Percentiles rank a stretch among this genome's conserved stretches.
Evolutionary conservation across 2,797 vertebrate species (phyloP).

Genomic region (Chaunax sp.): DNA sequence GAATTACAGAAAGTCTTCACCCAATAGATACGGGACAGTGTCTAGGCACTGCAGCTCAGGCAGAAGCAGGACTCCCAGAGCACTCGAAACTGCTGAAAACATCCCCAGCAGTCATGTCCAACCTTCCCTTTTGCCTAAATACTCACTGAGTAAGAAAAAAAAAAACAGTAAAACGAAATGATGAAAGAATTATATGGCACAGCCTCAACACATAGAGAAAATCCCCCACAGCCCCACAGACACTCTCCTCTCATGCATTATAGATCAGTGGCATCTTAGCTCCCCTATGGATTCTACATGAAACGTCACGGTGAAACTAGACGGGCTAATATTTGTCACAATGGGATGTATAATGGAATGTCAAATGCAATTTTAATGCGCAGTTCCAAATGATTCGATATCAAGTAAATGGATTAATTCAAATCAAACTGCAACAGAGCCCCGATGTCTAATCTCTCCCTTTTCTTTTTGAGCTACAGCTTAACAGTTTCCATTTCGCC

Average conservation of each 20-base stretch:
- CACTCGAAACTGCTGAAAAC: conserved; percentile 67
- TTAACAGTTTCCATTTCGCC: conserved; percentile 57
- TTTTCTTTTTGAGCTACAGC: conserved; percentile 53
- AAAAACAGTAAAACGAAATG: conserved; percentile 51
- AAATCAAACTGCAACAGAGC: conserved; percentile 59
- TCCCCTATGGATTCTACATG: conserved; percentile 65
- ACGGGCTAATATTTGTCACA: conserved; percentile 65
- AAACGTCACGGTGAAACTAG: conserved; percentile 53
- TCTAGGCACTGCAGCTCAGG: conserved; percentile 56
- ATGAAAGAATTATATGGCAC: conserved; percentile 75
- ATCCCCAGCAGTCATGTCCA: conserved; percentile 64
- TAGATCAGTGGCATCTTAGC: conserved; percentile 69
- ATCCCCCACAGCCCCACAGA: conserved; percentile 61
- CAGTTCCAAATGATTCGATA: conserved; percentile 56
- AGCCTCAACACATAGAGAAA: conserved; percentile 64
- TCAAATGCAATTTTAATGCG: conserved; percentile 53
- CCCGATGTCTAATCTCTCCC: conserved; percentile 54
- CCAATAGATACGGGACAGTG: conserved; percentile 57
- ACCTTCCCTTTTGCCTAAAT: conserved; percentile 72
- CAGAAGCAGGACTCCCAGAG: conserved; percentile 51
- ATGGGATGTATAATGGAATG: conserved; percentile 54
- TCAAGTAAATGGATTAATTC: conserved; percentile 60
- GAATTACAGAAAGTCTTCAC: conserved; percentile 66
- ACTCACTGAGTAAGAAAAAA: conserved; percentile 52
- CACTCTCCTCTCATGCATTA: conserved; percentile 68